Evolutionary conservation across 2,888 invertebrate genomes (phyloP), one percentile per base, ranked within the genome.

Genomic region (Stomorhina lunata): DNA sequence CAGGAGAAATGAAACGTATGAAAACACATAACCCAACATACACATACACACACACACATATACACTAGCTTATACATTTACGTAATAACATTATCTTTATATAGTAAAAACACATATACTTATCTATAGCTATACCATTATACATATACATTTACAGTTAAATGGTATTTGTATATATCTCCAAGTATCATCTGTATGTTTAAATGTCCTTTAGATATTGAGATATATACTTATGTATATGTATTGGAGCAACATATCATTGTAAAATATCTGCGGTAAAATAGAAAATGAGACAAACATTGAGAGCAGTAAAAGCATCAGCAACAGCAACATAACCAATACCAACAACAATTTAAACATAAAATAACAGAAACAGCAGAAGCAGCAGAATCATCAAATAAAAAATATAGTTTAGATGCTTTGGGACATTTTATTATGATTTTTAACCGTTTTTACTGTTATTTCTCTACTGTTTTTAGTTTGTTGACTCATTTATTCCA

Each of bases 1-100:
- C 20, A 40, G 48, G 61, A 88, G 86, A 86, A 88, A 86, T 87
- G 86, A 87, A 75, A 68, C 61, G 86, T 85, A 85, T 85, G 50
- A 37, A 73, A 84, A 59, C 40, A 53, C 59, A 55, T 6, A n/a
- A n/a, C n/a, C n/a, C n/a, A n/a, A 25, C 32, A 3, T 25, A 17
- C 17, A 48, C 20, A 37, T 3, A 48, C 25, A 61, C 25, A 50
- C 1, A 10, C 43, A 40, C 12, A 45, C 20, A 63, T n/a, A 37
- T 3, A 48, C 25, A 61, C 25, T 40, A 1, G 9, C 43, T 29
- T 12, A 45, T n/a, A 63, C 17, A 37, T 15, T 34, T 17, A 12
- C 6, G 12, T 71, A 76, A 72, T 69, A 77, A 72, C 22, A 61
- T 71, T 81, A 71, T 81, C 77, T 57, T 63, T 63, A 29, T 61